Conservation (phyloP, 2,113 vertebrate genomes). For the Steatornis caripensis region DNA sequence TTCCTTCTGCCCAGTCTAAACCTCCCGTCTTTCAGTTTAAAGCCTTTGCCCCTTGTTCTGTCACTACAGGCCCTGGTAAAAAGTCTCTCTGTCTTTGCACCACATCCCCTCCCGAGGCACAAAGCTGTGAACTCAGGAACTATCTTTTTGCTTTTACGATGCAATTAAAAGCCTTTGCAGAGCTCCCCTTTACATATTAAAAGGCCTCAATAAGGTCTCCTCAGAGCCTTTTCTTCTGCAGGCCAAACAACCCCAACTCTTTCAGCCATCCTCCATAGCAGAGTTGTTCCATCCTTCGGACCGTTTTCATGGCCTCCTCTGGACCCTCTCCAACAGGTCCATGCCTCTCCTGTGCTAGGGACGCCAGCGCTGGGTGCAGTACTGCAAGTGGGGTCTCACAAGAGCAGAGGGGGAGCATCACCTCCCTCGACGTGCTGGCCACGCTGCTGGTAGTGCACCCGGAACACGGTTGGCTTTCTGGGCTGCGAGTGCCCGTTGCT, state of each 20-base stretch:
- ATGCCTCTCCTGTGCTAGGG: too few relatives aligned
- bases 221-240: neutral
- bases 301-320: neutral
- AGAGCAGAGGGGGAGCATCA: too few relatives aligned
- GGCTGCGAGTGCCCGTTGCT: too few relatives aligned
- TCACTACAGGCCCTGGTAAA: neutral
- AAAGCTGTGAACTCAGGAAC: neutral
- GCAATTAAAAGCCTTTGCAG: neutral
- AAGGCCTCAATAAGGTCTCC: too few relatives aligned
- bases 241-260: neutral
- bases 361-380: too few relatives aligned
- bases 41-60: neutral
- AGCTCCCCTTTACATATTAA: neutral
- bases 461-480: too few relatives aligned
- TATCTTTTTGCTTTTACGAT: neutral
- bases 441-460: too few relatives aligned
- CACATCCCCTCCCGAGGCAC: fast-evolving
- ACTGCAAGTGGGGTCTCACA: too few relatives aligned
- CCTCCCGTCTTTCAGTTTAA: neutral
- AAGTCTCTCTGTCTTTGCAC: neutral
- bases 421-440: too few relatives aligned
- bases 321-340: too few relatives aligned
- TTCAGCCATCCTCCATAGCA: neutral
- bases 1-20: neutral
- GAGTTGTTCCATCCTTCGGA: neutral